These are phyloP conservation scores for Asobara japonica DNA, from an alignment of 1,140 invertebrate genomes.

Conservation along the genomic window DNA sequence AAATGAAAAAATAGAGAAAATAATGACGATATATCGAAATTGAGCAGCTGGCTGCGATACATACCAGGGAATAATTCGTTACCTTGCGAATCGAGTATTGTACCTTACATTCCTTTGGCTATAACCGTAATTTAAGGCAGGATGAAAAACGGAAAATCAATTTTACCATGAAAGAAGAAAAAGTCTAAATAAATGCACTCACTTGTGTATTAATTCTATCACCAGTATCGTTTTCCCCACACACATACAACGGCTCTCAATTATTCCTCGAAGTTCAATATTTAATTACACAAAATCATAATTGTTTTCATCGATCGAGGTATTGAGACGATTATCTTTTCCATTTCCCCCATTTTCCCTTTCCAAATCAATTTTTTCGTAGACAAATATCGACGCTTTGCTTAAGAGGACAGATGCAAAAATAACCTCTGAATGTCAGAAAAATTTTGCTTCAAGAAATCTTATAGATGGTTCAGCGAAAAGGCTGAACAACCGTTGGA, in stretches of 20 bases:
- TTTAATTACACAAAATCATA: too few species aligned
- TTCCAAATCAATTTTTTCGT: too few species aligned
- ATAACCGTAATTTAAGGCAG: slow-evolving; percentile 62
- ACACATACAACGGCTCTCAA: not conserved
- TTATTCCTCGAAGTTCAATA: too few species aligned
- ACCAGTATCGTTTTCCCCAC: not conserved
- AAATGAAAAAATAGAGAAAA: not conserved
- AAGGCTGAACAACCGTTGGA: too few species aligned
- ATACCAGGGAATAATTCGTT: slow-evolving; percentile 38
- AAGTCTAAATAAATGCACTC: not conserved
- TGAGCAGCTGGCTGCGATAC: slow-evolving; percentile 62
- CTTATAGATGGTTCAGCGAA: too few species aligned
- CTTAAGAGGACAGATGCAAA: too few species aligned
- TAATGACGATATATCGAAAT: slow-evolving; percentile 35
- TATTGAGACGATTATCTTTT: too few species aligned
- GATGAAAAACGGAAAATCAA: not conserved
- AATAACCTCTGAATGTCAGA: too few species aligned
- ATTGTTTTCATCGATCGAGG: too few species aligned
- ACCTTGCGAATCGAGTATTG: slow-evolving; percentile 62
- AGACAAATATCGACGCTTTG: too few species aligned
- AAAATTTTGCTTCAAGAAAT: too few species aligned
- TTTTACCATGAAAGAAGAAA: not conserved
- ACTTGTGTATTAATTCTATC: not conserved
- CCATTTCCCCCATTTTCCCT: too few species aligned
- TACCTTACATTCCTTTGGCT: slow-evolving; percentile 69